Base-by-base conservation (phyloP, 2,888 invertebrate species). In the Myopa testacea region DNA sequence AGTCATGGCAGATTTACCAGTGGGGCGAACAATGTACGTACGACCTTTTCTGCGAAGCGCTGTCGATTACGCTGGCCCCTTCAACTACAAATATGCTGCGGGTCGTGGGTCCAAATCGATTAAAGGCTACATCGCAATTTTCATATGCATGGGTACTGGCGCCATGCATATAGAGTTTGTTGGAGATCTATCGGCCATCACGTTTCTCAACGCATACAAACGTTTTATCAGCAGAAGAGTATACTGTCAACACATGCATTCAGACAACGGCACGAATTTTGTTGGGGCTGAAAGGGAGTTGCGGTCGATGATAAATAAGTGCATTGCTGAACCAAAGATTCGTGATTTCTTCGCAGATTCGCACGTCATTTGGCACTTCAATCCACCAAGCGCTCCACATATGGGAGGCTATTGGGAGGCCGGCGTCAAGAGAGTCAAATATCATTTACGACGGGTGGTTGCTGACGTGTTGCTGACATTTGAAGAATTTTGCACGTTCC, bases 161-260 rank as follows among this genome's bases (percentile, higher is more conserved):
- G 76, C 71, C 3, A 77, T 77, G 77, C 71, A 77, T 12, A 26
- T 77, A 12, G 63, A 77, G 19, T 72, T 77, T 4, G 76, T 40
- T 16, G 52, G 71, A 6, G 65, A 58, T 8, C 19, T 77, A n/a
- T 58, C 77, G 3, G 7, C 72, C 14, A 38, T 60, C 37, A n/a
- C 26, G 8, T 67, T 67, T 67, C 40, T 67, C 10, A 67, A 67
- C 40, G 68, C 68, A 7, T 67, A 14, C 68, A 67, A 67, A 67
- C 16, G 68, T 1, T 67, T 67, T 40, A 67, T 67, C 8, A 40
- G n/a, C 34, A n/a, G 68, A 7, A 26, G 68, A 67, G 68, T 4
- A 4, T 40, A 38, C 38, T 67, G 68, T 6, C 37, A 37, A 4
- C 68, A 67, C 34, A 37, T 67, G 8, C 34, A 67, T 37, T 67